These are phyloP conservation scores for Plagodis pulveraria DNA, from an alignment of 2,888 invertebrate genomes.

Conservation along the genomic window DNA sequence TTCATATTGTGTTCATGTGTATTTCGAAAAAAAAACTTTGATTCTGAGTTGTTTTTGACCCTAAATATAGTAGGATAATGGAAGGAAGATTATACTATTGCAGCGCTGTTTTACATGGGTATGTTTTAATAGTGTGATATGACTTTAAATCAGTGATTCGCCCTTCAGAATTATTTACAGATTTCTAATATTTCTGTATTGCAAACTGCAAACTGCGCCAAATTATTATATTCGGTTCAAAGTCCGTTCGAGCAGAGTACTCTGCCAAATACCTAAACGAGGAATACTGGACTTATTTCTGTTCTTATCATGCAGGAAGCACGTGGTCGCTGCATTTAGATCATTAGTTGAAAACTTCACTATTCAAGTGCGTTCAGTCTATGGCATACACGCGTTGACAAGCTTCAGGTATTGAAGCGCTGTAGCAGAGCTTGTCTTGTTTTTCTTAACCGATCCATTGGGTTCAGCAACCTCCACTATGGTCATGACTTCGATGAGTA, in stretches of 20 bases:
- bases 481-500: too few species aligned
- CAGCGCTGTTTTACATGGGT: too few species aligned
- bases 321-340: slow-evolving; percentile 27
- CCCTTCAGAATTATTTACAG: slow-evolving; percentile 18
- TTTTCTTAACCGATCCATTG: too few species aligned
- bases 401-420: too few species aligned
- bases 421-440: too few species aligned
- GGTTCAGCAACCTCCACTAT: too few species aligned
- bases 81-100: too few species aligned
- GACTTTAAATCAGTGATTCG: not conserved
- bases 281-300: slow-evolving; percentile 37
- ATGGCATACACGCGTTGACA: too few species aligned
- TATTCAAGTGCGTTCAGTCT: not conserved
- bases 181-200: slow-evolving; percentile 11
- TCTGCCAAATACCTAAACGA: slow-evolving; percentile 50
- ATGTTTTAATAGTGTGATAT: not conserved
- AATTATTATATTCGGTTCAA: slow-evolving; percentile 32
- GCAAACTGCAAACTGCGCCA: slow-evolving; percentile 30
- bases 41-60: too few species aligned
- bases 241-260: slow-evolving; percentile 26
- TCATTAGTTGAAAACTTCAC: not conserved
- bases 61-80: too few species aligned
- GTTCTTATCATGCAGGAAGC: slow-evolving; percentile 38
- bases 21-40: too few species aligned
- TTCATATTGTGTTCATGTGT: too few species aligned